Evolutionary conservation across 2,888 invertebrate genomes (phyloP), one percentile per base, ranked within the genome.

Genomic region (Erannis defoliaria): DNA sequence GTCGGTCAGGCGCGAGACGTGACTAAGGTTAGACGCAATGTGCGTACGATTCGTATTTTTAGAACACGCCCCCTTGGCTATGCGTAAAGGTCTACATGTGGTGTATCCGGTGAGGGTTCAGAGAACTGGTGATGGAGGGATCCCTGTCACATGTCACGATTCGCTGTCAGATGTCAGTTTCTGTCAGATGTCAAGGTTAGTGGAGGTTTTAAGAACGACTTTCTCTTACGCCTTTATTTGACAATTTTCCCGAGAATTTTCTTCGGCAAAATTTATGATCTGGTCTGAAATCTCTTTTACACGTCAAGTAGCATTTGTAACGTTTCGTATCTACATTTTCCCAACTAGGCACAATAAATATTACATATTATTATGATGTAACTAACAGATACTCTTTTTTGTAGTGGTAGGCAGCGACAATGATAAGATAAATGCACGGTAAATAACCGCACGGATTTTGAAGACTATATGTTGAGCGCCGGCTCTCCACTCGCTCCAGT

Each of bases 21-120:
- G 84, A 86, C 86, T 88, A 88, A 86, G 74, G 76, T 73, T 71
- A 51, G 62, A 67, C 72, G 76, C 80, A 80, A 75, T 74, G 77
- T 78, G 78, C 82, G 81, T 81, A 79, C 79, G 67, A 68, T 75
- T 77, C 75, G 75, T 92, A 92, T 91, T 89, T 91, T 90, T 92
- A 91, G 91, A 90, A 82, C 81, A 89, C 92, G 92, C 92, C 92
- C 92, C 90, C 90, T 89, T 76, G 70, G 78, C 78, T 76, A 79
- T 73, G 76, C 77, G 77, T 77, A 55, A 63, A 54, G 66, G 66
- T 72, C 64, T 75, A 74, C 82, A 78, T 71, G 71, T 59, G 56
- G 67, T 70, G 74, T 83, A 85, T 89, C 89, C 89, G 85, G 85
- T 71, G 68, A 72, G 76, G 81, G 87, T 82, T 85, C 81, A 78